Conservation (phyloP, 2,113 vertebrate species). For the Malurus cyaneus region DNA sequence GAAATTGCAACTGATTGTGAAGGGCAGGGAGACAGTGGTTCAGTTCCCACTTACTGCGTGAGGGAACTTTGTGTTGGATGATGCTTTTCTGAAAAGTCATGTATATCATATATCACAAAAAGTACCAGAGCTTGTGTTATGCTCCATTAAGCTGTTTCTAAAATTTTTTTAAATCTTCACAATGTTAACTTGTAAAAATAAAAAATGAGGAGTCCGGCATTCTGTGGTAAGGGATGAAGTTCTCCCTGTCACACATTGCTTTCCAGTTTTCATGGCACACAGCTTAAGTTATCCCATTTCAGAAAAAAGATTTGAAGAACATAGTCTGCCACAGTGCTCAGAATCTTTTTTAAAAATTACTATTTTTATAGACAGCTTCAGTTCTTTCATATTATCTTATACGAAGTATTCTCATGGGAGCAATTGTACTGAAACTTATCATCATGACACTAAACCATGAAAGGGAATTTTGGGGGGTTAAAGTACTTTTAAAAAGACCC, state of each 20-base stretch:
- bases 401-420: neutral
- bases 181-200: neutral
- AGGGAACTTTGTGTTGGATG: neutral
- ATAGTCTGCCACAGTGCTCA: neutral
- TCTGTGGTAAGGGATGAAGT: neutral
- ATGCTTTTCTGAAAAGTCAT: neutral
- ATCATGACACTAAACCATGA: neutral
- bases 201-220: neutral
- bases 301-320: neutral
- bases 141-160: neutral
- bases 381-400: neutral
- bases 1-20: neutral
- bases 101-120: neutral
- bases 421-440: neutral
- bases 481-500: neutral
- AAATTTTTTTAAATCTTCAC: neutral
- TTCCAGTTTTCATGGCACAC: neutral
- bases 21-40: neutral
- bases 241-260: neutral
- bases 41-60: accelerated
- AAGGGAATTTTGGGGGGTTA: neutral
- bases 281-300: neutral
- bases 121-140: neutral
- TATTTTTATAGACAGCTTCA: neutral
- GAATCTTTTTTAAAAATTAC: neutral